A percentile compares a stretch with the other conserved stretches of the same genome.
Evolutionary conservation across 2,113 vertebrate species (phyloP).

Genomic region (Pagrus major): DNA sequence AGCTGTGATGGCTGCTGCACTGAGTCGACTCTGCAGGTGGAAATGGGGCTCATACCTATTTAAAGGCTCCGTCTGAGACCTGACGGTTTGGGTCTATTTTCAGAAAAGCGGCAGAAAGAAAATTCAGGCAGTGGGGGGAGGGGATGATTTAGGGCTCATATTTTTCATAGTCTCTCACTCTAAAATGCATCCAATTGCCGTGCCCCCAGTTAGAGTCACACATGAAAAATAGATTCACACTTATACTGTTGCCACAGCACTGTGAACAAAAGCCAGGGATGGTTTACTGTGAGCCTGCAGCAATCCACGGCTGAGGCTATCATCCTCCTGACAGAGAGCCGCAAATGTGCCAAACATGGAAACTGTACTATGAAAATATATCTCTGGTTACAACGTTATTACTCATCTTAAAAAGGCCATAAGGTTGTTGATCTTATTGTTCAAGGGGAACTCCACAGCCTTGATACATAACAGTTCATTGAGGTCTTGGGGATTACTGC

Average conservation of each 20-base stretch:
- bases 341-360: neutral
- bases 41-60: slow-evolving; percentile 60
- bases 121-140: slow-evolving; percentile 3
- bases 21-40: slow-evolving; percentile 27
- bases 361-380: neutral
- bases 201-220: neutral
- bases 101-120: slow-evolving; percentile 38
- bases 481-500: neutral
- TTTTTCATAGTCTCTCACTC: slow-evolving; percentile 13
- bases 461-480: neutral
- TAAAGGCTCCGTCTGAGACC: slow-evolving; percentile 54
- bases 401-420: neutral
- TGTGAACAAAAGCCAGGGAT: neutral
- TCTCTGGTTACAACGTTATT: neutral
- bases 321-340: neutral
- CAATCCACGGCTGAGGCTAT: neutral
- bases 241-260: neutral
- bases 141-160: slow-evolving; percentile 5
- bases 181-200: neutral
- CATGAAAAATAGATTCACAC: slow-evolving; percentile 5
- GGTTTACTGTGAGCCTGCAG: neutral
- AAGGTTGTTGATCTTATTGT: neutral
- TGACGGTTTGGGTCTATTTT: slow-evolving; percentile 61
- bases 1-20: slow-evolving; percentile 50
- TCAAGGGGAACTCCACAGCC: neutral